Evolutionary conservation across 2,113 vertebrate genomes (phyloP).

Genomic region (Parus major): DNA sequence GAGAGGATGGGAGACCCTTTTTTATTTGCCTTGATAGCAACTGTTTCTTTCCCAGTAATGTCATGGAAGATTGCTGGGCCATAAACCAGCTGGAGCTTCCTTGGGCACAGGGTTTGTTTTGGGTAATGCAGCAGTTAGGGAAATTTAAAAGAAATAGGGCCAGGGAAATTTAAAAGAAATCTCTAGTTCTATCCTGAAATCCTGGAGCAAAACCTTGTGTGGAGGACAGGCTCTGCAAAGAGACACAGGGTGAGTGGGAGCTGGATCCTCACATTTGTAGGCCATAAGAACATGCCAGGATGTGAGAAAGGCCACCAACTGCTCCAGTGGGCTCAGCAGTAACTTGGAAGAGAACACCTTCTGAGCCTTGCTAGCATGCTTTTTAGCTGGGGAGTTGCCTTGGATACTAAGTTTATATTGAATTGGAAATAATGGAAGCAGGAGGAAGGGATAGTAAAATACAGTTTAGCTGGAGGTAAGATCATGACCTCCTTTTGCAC

Average conservation of each 20-base stretch:
- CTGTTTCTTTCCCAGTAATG: neutral
- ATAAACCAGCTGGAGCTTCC: neutral
- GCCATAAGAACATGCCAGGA: neutral
- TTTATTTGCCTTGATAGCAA: neutral
- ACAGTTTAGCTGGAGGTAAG: neutral
- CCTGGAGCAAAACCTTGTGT: neutral
- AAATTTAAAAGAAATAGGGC: too few relatives aligned
- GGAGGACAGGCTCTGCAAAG: neutral
- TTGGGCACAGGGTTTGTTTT: neutral
- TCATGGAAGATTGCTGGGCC: neutral
- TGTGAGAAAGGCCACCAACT: neutral
- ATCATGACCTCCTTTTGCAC: neutral
- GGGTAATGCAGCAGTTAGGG: fast-evolving
- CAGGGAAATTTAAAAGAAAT: neutral
- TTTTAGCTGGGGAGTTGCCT: neutral
- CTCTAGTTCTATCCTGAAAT: neutral
- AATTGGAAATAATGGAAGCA: neutral
- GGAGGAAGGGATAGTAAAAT: neutral
- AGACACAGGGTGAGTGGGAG: fast-evolving
- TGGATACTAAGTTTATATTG: neutral
- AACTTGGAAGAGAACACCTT: neutral
- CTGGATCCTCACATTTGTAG: neutral
- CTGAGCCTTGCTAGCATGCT: neutral
- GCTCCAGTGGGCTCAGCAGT: neutral
- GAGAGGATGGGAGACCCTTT: neutral